Evolutionary conservation across 2,113 vertebrate genomes (phyloP), one percentile per base, ranked within the genome.

Genomic region (Leptocoma aspasia): DNA sequence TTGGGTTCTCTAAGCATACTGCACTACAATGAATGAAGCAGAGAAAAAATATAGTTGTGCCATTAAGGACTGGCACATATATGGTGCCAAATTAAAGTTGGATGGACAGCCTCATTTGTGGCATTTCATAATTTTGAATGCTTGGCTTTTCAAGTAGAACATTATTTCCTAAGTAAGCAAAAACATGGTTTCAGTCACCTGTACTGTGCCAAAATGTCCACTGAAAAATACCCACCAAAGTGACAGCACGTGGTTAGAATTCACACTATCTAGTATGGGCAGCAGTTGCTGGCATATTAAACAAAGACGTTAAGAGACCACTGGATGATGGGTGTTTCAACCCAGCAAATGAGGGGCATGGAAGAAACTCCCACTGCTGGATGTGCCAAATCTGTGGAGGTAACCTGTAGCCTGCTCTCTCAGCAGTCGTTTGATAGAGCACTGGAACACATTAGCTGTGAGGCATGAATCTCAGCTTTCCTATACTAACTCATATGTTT

Each of bases 181-280:
- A 94, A 79, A 16, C 8, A 7, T 21, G 10, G 27, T 85, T 88
- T 90, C 49, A 86, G 37, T 57, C 57, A 88, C 22, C 21, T 61
- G n/a, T 31, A 69, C 22, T 20, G 37, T 52, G 15, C 14, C 80
- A 75, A 82, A 66, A 66, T 28, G 4, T 28, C 50, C 15, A 20
- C 33, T 30, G 42, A 81, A 84, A 94, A 75, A 33, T 35, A 80
- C 13, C 4, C 28, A 60, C n/a, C 5, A 2, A 77, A 41, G 37
- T 49, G 31, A 49, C 21, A 56, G 7, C 5, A 41, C 0, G 0
- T 26, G 24, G 9, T 83, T 65, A 61, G 30, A 87, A 82, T 52
- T 52, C 15, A 8, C 0, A 0, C 22, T 63, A 2, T 19, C 9
- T n/a, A 50, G 44, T 89, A 59, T 6, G 18, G 24, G 30, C 23